A percentile compares a stretch with the other conserved stretches of the same genome.
These are phyloP conservation scores for Phalanger gymnotis DNA, from an alignment of 2,797 vertebrate species.

Conservation along the genomic window DNA sequence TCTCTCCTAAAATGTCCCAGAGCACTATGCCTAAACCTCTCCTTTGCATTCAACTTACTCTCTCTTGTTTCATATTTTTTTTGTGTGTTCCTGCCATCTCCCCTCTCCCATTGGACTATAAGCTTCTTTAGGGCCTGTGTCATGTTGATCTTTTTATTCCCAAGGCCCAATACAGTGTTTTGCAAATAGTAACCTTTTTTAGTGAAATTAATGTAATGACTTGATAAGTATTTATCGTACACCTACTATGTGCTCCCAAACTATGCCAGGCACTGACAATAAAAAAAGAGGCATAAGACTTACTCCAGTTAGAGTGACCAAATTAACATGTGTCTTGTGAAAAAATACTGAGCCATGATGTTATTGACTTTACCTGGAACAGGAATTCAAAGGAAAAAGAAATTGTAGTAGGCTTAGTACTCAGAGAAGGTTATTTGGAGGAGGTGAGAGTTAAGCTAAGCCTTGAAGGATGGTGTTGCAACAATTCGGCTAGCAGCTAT, in stretches of 20 bases:
- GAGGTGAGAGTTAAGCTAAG: background rate
- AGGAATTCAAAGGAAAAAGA: background rate
- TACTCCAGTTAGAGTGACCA: background rate
- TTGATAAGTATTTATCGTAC: background rate
- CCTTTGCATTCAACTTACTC: background rate
- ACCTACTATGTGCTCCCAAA: constrained; percentile 7
- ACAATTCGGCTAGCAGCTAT: too few species aligned
- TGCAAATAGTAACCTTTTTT: background rate
- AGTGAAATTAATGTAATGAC: background rate
- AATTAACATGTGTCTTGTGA: background rate
- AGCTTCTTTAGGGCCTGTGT: background rate
- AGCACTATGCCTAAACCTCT: background rate
- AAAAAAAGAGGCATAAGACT: background rate
- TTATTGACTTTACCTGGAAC: background rate
- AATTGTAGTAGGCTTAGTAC: background rate
- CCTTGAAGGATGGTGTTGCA: too few species aligned
- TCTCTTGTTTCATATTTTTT: background rate
- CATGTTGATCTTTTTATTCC: background rate
- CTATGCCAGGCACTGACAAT: background rate
- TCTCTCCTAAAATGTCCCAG: background rate
- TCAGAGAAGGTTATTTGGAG: background rate
- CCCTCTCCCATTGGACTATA: background rate
- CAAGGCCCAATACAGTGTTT: background rate
- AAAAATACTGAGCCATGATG: background rate
- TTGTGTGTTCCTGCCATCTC: constrained; percentile 10